Evolutionary conservation across 2,888 invertebrate species (phyloP), one percentile per base, ranked within the genome.

Genomic region (Octonoba sinensis): DNA sequence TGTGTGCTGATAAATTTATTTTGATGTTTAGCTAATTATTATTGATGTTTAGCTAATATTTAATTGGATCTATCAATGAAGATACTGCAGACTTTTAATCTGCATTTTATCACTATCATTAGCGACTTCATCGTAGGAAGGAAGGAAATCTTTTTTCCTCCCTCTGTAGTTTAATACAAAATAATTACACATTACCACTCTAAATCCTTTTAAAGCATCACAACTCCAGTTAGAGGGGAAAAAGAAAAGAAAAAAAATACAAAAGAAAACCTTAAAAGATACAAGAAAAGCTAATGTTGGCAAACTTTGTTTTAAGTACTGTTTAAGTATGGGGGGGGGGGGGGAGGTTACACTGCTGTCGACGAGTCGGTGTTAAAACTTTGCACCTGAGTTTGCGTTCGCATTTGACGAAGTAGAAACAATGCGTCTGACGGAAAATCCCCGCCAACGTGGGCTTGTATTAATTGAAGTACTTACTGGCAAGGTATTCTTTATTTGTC

Each of bases 221-320:
- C 36, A 59, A 24, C 20, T 16, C 24, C n/a, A 11, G n/a, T 3
- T 54, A 16, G 8, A 1, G 54, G 1, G 1, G n/a, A 24, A 59
- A 16, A 24, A 59, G 20, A 59, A 18, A n/a, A 12, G 2, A 44
- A 46, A 20, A 27, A 54, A 51, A 1, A n/a, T 2, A 54, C 3
- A 20, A 54, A 20, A 54, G 20, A 16, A 8, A 20, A 54, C 54
- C 16, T n/a, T 36, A 71, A n/a, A 57, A 36, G 66, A 72, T 72
- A 59, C 59, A 66, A 71, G 78, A 78, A 78, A 78, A 78, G 66
- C 60, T 78, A 66, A 78, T 78, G 78, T 78, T 78, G 51, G 65
- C 66, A 78, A 72, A 78, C 77, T 77, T 57, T 22, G 54, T 22
- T 44, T 36, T 8, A 16, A 65, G 47, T 59, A n/a, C n/a, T n/a